Percentiles rank a stretch among this genome's conserved stretches.
Evolutionary conservation across 2,113 vertebrate species (phyloP).

Genomic region (Triplophysa siluroides): DNA sequence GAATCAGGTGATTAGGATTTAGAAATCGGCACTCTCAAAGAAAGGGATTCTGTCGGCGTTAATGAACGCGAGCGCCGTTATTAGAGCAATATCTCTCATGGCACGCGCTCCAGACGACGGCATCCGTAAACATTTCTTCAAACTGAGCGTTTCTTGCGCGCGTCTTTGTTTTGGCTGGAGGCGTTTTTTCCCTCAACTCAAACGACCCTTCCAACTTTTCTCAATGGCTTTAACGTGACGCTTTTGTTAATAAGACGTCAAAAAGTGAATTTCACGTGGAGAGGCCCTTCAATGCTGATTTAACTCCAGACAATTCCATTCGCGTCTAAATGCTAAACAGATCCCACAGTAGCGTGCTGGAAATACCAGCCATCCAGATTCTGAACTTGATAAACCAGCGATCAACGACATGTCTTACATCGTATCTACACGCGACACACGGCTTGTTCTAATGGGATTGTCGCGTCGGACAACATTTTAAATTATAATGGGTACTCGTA

Average conservation of each 20-base stretch:
- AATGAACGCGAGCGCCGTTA: slow-evolving; percentile 10
- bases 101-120: neutral
- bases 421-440: too few relatives aligned
- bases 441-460: too few relatives aligned
- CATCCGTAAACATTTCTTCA: neutral
- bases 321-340: neutral
- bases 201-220: neutral
- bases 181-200: neutral
- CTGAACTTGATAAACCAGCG: neutral
- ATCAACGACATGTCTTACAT: too few relatives aligned
- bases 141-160: neutral
- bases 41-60: neutral
- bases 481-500: too few relatives aligned
- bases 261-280: neutral
- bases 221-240: slow-evolving; percentile 4
- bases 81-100: neutral
- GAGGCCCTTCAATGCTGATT: neutral
- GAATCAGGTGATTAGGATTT: slow-evolving; percentile 21
- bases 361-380: neutral
- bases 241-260: neutral
- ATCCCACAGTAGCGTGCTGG: neutral
- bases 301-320: neutral
- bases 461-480: too few relatives aligned
- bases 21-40: slow-evolving; percentile 16
- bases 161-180: slow-evolving; percentile 26